A percentile compares a stretch with the other conserved stretches of the same genome.
Conservation (phyloP, 2,113 vertebrate species). For the Passer domesticus region DNA sequence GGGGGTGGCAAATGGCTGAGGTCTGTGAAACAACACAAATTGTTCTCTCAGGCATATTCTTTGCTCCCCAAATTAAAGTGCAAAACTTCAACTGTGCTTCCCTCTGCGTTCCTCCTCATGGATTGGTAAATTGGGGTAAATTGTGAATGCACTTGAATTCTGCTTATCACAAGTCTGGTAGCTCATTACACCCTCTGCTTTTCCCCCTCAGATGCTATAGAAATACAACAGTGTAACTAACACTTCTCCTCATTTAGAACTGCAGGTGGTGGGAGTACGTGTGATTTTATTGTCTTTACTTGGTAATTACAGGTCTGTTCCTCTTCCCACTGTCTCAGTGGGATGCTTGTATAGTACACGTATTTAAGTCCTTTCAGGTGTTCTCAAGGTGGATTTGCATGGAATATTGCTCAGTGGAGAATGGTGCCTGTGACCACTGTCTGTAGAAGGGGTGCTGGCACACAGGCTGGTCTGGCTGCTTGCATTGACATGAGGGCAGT, state of each 20-base stretch:
- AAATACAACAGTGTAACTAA: constrained; percentile 71
- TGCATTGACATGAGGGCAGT: accelerated
- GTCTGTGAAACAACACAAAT: neutral
- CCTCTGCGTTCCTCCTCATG: neutral
- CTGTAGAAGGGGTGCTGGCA: neutral
- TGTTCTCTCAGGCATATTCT: neutral
- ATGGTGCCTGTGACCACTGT: neutral
- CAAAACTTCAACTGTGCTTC: constrained; percentile 58
- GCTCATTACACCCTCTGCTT: constrained; percentile 58
- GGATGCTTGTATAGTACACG: constrained; percentile 2
- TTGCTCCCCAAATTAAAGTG: constrained; percentile 50
- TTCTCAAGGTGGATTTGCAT: constrained; percentile 38
- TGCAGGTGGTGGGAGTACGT: constrained; percentile 44
- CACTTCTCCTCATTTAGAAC: constrained; percentile 70
- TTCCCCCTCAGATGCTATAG: constrained; percentile 60
- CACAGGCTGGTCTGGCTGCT: neutral
- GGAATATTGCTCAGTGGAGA: neutral
- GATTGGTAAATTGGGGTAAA: constrained; percentile 38
- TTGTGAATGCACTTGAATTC: constrained; percentile 55
- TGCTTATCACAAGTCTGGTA: constrained; percentile 52
- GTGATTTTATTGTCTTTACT: constrained; percentile 72
- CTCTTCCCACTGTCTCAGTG: constrained; percentile 55
- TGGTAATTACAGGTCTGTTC: constrained; percentile 71
- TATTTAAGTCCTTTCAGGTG: constrained; percentile 63
- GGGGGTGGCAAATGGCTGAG: neutral